Conservation (phyloP, 2,888 invertebrate genomes). For the Lycophotia porphyrea region DNA sequence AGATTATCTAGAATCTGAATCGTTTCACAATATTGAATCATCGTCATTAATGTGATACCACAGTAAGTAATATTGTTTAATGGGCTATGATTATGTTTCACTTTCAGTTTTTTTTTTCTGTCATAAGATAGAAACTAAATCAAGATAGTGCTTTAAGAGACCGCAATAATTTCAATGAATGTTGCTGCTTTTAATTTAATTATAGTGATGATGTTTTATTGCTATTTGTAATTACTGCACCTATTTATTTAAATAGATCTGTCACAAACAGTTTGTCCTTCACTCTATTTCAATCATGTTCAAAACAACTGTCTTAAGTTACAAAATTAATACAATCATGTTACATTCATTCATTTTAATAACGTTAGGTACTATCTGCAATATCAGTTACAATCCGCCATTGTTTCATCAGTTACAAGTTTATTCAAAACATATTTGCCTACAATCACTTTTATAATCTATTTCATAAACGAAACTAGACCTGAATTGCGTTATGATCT, state of each 20-base stretch:
- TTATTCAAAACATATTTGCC: constrained; percentile 28
- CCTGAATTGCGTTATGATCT: constrained; percentile 62
- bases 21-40: not conserved
- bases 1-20: not conserved
- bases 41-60: not conserved
- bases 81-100: not conserved
- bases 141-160: not conserved
- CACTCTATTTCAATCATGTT: constrained; percentile 6
- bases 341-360: constrained; percentile 28
- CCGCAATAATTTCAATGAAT: not conserved
- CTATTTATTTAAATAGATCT: not conserved
- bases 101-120: not conserved
- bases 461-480: constrained; percentile 63
- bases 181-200: not conserved
- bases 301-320: constrained; percentile 1
- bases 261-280: not conserved
- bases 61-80: not conserved
- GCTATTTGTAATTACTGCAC: not conserved
- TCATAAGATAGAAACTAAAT: too few relatives aligned
- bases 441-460: constrained; percentile 52
- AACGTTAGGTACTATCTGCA: constrained; percentile 2
- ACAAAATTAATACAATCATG: constrained; percentile 9
- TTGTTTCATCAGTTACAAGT: constrained; percentile 41
- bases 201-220: not conserved
- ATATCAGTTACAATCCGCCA: constrained; percentile 20